A percentile compares a stretch with the other conserved stretches of the same genome.
phyloP scores from a whole-genome alignment of 2,888 invertebrate genomes.

The Frankliniella intonsa region DNA sequence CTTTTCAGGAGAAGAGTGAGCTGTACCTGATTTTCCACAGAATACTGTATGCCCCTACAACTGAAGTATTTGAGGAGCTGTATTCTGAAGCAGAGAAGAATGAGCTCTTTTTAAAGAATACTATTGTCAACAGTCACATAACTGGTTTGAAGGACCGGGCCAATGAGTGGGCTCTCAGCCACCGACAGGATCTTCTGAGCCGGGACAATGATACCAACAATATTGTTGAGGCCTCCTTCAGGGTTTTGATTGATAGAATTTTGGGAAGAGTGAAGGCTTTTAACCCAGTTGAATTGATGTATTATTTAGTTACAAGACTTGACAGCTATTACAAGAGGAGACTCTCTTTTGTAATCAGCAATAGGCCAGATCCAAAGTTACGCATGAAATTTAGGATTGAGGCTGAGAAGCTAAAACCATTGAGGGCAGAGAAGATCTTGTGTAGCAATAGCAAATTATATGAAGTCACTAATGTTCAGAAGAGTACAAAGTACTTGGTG shows the following conservation, averaged over 20 bases:
- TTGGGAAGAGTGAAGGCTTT: not conserved
- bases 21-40: constrained; percentile 13
- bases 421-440: not conserved
- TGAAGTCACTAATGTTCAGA: not conserved
- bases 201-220: not conserved
- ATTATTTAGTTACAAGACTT: not conserved
- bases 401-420: not conserved
- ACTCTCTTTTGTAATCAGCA: not conserved
- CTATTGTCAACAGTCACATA: too few relatives aligned
- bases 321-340: not conserved
- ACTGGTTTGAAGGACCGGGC: not conserved
- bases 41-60: not conserved
- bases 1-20: constrained; percentile 21
- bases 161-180: constrained; percentile 12
- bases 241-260: constrained; percentile 7
- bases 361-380: not conserved
- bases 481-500: not conserved
- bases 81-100: not conserved
- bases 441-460: not conserved
- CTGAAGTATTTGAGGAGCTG: not conserved
- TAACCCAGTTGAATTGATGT: not conserved
- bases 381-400: not conserved
- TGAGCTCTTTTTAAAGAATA: too few relatives aligned
- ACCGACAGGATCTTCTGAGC: not conserved
- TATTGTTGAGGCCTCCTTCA: not conserved